These are phyloP conservation scores for Drosophila kambysellisi DNA, from an alignment of 2,888 invertebrate genomes.

Conservation along the genomic window DNA sequence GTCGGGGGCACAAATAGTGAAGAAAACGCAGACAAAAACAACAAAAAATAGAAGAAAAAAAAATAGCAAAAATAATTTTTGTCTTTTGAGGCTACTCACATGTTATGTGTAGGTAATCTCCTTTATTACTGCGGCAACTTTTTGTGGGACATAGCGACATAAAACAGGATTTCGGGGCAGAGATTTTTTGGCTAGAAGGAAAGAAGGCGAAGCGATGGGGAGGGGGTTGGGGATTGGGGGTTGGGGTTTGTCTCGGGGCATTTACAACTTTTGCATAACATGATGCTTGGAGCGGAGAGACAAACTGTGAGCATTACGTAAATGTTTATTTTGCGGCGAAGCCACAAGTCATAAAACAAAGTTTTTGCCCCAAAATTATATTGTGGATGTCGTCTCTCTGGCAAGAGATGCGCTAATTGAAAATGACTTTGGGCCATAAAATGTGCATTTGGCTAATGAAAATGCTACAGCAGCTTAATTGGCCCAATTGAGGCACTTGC, in stretches of 20 bases:
- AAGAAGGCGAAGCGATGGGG: background rate
- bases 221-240: background rate
- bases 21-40: conserved; percentile 22
- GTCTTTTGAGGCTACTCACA: conserved; percentile 57
- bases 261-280: conserved; percentile 77
- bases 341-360: conserved; percentile 76
- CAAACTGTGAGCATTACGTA: conserved; percentile 70
- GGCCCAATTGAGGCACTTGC: conserved; percentile 49
- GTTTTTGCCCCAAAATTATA: conserved; percentile 68
- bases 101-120: conserved; percentile 78
- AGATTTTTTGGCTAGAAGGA: conserved; percentile 5
- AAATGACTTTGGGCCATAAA: conserved; percentile 52
- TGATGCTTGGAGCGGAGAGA: conserved; percentile 41
- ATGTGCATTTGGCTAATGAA: conserved; percentile 50
- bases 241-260: conserved; percentile 28
- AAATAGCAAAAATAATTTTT: conserved; percentile 51
- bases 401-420: conserved; percentile 65
- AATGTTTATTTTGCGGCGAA: conserved; percentile 71
- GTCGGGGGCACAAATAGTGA: conserved; percentile 1
- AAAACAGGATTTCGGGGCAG: conserved; percentile 68
- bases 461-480: conserved; percentile 45
- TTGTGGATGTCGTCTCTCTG: conserved; percentile 48
- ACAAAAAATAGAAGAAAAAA: background rate
- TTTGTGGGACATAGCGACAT: conserved; percentile 60
- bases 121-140: conserved; percentile 81